Conservation (phyloP, 2,888 invertebrate species). For the Drosophila niveifrons region DNA sequence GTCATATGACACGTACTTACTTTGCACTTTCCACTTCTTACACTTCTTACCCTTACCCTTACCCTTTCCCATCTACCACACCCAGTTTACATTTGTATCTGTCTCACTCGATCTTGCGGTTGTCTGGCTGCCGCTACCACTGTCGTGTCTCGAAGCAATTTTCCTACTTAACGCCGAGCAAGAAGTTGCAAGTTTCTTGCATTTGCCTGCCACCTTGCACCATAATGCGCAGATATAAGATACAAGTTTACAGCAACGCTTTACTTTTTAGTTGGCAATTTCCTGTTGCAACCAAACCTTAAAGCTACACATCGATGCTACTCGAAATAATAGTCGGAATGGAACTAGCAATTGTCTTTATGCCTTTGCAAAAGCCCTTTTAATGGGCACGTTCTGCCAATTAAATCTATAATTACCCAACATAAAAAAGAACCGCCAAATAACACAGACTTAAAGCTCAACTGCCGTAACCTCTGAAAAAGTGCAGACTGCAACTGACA, state of each 20-base stretch:
- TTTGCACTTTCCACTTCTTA: conserved; percentile 22
- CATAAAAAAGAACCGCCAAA: conserved; percentile 52
- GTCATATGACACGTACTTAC: conserved; percentile 77
- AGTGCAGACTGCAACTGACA: conserved; percentile 31
- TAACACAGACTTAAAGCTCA: conserved; percentile 41
- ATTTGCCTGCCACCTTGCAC: conserved; percentile 28
- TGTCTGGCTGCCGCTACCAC: conserved; percentile 17
- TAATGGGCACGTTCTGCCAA: conserved; percentile 69
- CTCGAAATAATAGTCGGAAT: conserved; percentile 18
- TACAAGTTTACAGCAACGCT: conserved; percentile 48
- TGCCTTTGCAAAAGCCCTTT: conserved; percentile 46
- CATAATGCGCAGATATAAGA: conserved; percentile 63
- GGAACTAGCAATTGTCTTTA: conserved; percentile 66
- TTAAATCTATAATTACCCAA: conserved; percentile 66
- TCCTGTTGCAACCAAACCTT: conserved; percentile 47
- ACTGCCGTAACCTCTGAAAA: conserved; percentile 15
- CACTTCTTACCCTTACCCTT: background rate
- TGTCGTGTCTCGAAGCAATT: conserved; percentile 70
- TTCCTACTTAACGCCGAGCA: conserved; percentile 72
- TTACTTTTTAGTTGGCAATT: conserved; percentile 57
- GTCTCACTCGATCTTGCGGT: background rate
- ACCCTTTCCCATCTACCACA: background rate
- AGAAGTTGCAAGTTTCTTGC: conserved; percentile 70
- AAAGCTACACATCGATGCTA: conserved; percentile 47
- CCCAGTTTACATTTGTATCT: background rate